phyloP scores from a whole-genome alignment of 2,113 vertebrate species.

The Sclerurus mexicanus region DNA sequence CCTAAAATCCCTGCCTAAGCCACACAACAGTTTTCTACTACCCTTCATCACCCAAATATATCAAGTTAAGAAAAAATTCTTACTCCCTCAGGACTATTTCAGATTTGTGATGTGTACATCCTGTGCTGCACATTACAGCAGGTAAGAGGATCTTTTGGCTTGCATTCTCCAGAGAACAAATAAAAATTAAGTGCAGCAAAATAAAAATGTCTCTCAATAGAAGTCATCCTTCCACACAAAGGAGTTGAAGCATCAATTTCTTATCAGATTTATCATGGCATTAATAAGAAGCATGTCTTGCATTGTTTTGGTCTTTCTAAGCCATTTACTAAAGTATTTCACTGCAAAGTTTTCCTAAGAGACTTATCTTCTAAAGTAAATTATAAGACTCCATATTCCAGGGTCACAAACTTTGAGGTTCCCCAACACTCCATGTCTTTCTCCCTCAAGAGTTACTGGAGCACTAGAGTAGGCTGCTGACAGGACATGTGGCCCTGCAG shows the following conservation, averaged over 20 bases:
- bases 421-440: not conserved
- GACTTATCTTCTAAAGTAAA: not conserved
- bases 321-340: not conserved
- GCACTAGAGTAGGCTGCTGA: not conserved
- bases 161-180: not conserved
- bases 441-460: not conserved
- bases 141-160: not conserved
- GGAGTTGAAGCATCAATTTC: not conserved
- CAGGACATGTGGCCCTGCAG: not conserved
- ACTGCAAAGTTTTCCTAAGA: not conserved
- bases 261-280: not conserved
- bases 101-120: not conserved
- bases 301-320: not conserved
- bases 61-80: not conserved
- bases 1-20: not conserved
- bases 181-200: not conserved
- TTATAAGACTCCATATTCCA: not conserved
- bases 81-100: not conserved
- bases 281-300: not conserved
- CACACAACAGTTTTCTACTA: not conserved
- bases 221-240: not conserved
- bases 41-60: not conserved
- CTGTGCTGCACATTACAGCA: not conserved
- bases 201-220: not conserved
- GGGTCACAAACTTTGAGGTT: not conserved